A percentile compares a stretch with the other conserved stretches of the same genome.
Conservation (phyloP, 64 coral and sea anemone species). For the Dendrophyllia cribrosa region DNA sequence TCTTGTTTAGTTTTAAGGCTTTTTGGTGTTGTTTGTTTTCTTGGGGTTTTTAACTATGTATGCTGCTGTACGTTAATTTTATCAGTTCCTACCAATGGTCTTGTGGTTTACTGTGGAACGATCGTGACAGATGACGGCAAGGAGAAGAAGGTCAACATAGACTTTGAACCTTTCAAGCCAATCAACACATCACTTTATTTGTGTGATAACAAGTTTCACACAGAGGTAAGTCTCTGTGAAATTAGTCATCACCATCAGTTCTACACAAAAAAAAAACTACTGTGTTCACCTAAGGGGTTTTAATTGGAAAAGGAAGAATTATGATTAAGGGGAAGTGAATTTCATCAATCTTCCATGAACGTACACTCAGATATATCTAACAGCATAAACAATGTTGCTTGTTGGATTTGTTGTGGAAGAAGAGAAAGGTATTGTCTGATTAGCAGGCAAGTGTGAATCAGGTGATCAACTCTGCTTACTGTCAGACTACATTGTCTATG, state of each 20-base stretch:
- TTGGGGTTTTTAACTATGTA: too few species aligned
- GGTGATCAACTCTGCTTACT: constrained; percentile 12
- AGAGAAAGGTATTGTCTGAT: constrained; percentile 6
- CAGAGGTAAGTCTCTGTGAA: constrained; percentile 69
- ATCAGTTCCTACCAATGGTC: constrained; percentile 94
- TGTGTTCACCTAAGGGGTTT: too few species aligned
- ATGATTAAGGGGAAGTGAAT: background rate
- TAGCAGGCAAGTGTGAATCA: constrained; percentile 23
- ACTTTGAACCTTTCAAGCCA: constrained; percentile 98
- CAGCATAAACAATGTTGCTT: background rate
- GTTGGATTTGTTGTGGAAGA: constrained; percentile 12
- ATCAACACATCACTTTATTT: constrained; percentile 98
- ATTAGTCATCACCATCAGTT: background rate
- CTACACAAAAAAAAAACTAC: too few species aligned
- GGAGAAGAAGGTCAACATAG: constrained; percentile 99
- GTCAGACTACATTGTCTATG: background rate
- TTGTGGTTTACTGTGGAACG: constrained; percentile 97
- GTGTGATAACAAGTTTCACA: constrained; percentile 99
- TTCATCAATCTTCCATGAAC: background rate
- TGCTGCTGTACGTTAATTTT: background rate
- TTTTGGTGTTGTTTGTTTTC: too few species aligned
- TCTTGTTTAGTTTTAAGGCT: too few species aligned
- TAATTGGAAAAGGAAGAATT: too few species aligned
- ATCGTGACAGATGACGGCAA: constrained; percentile 99
- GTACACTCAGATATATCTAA: background rate